Evolutionary conservation across 2,888 invertebrate species (phyloP).

Genomic region (Prosopocoilus inquinatus): DNA sequence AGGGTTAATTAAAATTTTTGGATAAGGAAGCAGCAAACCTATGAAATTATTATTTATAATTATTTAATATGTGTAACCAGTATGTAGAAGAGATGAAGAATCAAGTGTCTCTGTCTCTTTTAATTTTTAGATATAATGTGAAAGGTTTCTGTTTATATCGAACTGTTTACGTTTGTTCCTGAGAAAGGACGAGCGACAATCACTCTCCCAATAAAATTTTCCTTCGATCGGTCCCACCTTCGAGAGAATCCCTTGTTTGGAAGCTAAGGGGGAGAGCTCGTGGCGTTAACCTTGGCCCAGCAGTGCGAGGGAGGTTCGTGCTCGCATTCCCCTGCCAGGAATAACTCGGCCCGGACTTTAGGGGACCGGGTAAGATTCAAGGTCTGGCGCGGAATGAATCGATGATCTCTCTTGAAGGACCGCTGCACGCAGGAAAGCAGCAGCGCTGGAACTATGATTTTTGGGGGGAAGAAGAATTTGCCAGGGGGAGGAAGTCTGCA

Average conservation of each 20-base stretch:
- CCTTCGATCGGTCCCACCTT: constrained; percentile 8
- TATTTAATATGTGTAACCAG: too few species aligned
- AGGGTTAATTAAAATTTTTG: too few species aligned
- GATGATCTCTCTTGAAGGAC: constrained; percentile 22
- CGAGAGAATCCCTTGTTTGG: constrained; percentile 16
- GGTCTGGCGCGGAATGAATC: constrained; percentile 31
- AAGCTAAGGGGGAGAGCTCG: constrained; percentile 20
- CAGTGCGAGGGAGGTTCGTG: constrained; percentile 27
- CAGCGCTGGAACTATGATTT: background rate
- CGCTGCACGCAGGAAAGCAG: background rate
- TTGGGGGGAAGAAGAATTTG: background rate
- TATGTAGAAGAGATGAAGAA: too few species aligned
- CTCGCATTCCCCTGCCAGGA: constrained; percentile 29
- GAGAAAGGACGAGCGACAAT: too few species aligned
- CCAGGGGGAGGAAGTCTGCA: background rate
- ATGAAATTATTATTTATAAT: too few species aligned
- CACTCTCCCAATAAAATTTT: too few species aligned
- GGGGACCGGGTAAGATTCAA: constrained; percentile 34
- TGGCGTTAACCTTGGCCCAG: constrained; percentile 40
- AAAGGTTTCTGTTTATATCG: too few species aligned
- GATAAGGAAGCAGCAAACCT: too few species aligned
- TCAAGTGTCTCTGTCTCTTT: too few species aligned
- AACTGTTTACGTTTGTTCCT: too few species aligned
- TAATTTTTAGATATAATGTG: too few species aligned
- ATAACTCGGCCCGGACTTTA: constrained; percentile 25